These are phyloP conservation scores for Heteromormyrus szaboi DNA, from an alignment of 2,797 vertebrate genomes.

Conservation along the genomic window DNA sequence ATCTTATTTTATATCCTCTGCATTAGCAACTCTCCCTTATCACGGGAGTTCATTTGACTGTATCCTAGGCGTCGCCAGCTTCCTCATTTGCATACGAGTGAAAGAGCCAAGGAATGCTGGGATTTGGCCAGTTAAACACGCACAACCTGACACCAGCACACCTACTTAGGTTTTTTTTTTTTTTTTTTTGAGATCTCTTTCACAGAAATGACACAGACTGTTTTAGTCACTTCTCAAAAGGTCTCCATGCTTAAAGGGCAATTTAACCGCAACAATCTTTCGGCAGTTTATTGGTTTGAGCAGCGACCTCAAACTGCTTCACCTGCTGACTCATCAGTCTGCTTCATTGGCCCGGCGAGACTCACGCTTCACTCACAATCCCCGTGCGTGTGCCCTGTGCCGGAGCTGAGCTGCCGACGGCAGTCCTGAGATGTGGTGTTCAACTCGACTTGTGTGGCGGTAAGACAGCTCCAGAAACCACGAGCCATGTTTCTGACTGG, in stretches of 20 bases:
- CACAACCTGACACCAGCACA: background rate
- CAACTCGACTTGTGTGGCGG: background rate
- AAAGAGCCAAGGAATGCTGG: background rate
- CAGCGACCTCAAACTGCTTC: background rate
- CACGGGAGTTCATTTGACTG: background rate
- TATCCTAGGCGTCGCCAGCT: background rate
- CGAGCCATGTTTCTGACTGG: background rate
- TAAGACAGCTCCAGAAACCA: slow-evolving; percentile 6
- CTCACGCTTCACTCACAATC: background rate
- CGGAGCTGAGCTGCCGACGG: background rate
- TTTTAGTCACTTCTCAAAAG: slow-evolving; percentile 16
- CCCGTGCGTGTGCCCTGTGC: background rate
- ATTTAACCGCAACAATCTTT: slow-evolving; percentile 2
- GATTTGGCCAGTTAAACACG: background rate
- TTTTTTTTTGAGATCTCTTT: background rate
- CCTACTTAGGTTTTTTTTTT: background rate
- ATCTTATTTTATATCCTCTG: background rate
- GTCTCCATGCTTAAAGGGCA: background rate
- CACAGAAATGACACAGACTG: background rate
- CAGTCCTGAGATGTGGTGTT: background rate
- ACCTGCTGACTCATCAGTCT: background rate
- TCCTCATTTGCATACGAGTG: background rate
- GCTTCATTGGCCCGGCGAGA: background rate
- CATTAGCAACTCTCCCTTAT: background rate
- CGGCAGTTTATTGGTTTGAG: background rate